Percentiles rank a stretch among this genome's conserved stretches.
phyloP scores from a whole-genome alignment of 2,888 invertebrate species.

The Seira ritae region DNA sequence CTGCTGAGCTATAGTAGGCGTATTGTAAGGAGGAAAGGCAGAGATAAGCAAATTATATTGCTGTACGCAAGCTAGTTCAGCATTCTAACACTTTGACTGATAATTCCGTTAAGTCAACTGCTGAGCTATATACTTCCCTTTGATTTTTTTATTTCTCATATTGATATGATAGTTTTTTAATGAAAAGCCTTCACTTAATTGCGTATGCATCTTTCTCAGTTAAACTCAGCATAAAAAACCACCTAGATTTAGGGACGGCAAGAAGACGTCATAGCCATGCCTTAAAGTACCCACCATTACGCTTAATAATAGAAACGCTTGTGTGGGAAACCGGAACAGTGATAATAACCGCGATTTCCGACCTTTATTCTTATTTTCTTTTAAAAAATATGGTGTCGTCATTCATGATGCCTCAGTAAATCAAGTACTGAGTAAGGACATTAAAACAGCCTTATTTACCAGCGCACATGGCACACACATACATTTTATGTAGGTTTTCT shows the following conservation, averaged over 20 bases:
- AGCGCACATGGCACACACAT: neutral
- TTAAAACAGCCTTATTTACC: neutral
- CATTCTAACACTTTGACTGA: slow-evolving; percentile 24
- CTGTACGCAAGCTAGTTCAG: slow-evolving; percentile 4
- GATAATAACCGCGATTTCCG: slow-evolving; percentile 58
- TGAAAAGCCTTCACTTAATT: too few species aligned
- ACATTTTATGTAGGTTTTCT: neutral
- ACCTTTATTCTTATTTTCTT: slow-evolving; percentile 53
- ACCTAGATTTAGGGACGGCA: neutral
- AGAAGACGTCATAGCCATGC: slow-evolving; percentile 11
- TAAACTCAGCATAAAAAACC: neutral
- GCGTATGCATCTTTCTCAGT: too few species aligned
- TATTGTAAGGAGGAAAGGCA: neutral
- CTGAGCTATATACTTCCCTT: too few species aligned
- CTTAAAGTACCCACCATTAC: slow-evolving; percentile 24
- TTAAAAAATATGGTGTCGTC: slow-evolving; percentile 8
- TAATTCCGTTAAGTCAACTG: slow-evolving; percentile 12
- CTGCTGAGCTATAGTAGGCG: neutral
- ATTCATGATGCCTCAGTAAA: neutral
- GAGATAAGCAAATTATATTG: neutral
- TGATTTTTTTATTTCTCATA: too few species aligned
- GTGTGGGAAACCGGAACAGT: slow-evolving; percentile 58
- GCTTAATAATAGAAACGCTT: slow-evolving; percentile 18
- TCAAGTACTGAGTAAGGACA: neutral
- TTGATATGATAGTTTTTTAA: too few species aligned